Base-by-base conservation (phyloP, 2,113 vertebrate genomes). In the Mormyrus iriodes region DNA sequence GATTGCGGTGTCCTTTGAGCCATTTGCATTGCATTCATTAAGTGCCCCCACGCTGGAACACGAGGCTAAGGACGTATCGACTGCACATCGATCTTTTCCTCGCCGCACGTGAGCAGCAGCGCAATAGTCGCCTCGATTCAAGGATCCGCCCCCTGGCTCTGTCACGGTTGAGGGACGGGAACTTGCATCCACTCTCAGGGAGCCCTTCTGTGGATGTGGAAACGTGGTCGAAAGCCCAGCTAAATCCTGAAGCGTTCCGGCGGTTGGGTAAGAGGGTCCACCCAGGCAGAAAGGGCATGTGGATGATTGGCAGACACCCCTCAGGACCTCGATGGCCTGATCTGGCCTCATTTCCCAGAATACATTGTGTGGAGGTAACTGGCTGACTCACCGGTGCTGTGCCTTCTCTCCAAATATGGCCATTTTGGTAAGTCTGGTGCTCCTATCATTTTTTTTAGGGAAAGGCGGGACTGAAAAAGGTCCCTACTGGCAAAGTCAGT, bases 21-120 rank as follows among this genome's bases (percentile, higher is more conserved):
- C 94, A 94, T 95, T 95, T 94, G 94, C 95, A 94, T 95, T 88
- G 91, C 93, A 94, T 94, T 93, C 92, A 94, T 95, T 95, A 95
- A 94, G 93, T 9, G 90, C 90, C 76, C 87, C 89, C 90, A 15
- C 79, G n/a, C 17, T 90, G 88, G 48, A 44, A 31, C 24, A 8
- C 39, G 52, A 87, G 39, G 53, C 89, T 10, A 73, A 83, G 86
- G 51, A 46, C 19, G 19, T 61, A 88, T 83, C 53, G 89, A 90
- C 86, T 27, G 53, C 51, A 52, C 86, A 88, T 90, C 73, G 86
- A 90, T 90, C 73, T 90, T 42, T 35, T 73, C 86, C 52, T 55
- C 1, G 17, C 73, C n/a, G 44, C 49, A 6, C 35, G 69, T 39
- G 61, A 87, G 85, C 89, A 24, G 35, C 83, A 24, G 82, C 5